Base-by-base conservation (phyloP, 2,888 invertebrate species). In the Imbricaverruca yamaguchii region DNA sequence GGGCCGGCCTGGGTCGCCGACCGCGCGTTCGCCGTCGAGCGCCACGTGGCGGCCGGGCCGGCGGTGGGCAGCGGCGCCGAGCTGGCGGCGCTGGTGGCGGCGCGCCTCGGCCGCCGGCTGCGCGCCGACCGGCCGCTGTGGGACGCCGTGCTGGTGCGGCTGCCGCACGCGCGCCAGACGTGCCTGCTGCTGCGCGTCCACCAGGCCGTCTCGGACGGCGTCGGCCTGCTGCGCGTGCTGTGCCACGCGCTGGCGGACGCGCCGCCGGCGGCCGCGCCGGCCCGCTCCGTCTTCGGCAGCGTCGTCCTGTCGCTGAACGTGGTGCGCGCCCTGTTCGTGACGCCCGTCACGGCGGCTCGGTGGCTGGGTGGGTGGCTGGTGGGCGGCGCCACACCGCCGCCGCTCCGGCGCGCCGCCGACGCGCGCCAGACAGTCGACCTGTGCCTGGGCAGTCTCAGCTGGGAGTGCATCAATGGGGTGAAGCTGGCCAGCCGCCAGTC, bases 401-500 rank as follows among this genome's bases (percentile, higher is more conserved):
- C 23, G 11, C 10, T 12, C 8, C 67, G 23, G n/a, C 2, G 67
- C 25, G 7, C 69, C 39, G 15, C 69, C 39, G 69, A 39, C 87
- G 87, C 87, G 83, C 84, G 85, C 77, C 85, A 86, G 79, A 84
- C 85, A 59, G 59, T 39, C 15, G 69, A 74, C 55, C 21, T 74
- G 23, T 55, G 74, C 21, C 21, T 74, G 21, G 74, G 55, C 18
- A 18, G 8, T 6, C 53, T 74, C 53, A 74, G 55, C 74, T 74
- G 74, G 74, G 53, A 74, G 53, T 55, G 55, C 74, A 21, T 74
- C 7, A 84, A 85, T 56, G 85, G 89, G 80, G 87, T 90, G 80
- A 89, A 89, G 84, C 89, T 89, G 85, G 89, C 90, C 57, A 89
- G 90, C 80, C 85, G 90, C 56, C 88, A 88, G 81, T 88, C 89